These are phyloP conservation scores for Agriopis leucophaearia DNA, from an alignment of 2,888 invertebrate species.

Conservation along the genomic window DNA sequence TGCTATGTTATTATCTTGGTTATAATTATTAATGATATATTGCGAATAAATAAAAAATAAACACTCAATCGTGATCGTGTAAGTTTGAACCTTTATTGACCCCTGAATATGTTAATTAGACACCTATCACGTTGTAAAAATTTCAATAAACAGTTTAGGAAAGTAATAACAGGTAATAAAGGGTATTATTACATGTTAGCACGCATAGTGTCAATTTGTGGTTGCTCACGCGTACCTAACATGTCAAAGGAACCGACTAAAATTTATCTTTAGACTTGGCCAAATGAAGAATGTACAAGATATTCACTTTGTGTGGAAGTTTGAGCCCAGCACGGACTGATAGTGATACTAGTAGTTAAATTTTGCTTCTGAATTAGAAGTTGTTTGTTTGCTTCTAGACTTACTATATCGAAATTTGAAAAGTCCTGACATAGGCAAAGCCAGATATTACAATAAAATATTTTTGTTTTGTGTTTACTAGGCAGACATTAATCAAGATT, in stretches of 20 bases:
- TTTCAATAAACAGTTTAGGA: conserved; percentile 23
- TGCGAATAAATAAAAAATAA: background rate
- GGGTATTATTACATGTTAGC: conserved; percentile 19
- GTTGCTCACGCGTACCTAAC: conserved; percentile 24
- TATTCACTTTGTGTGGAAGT: too few relatives aligned
- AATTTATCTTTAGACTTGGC: background rate
- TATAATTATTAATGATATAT: background rate
- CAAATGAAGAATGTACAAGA: background rate
- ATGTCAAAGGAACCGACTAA: conserved; percentile 10
- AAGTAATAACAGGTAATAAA: conserved; percentile 31
- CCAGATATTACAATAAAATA: too few relatives aligned
- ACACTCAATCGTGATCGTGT: background rate
- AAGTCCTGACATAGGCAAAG: too few relatives aligned
- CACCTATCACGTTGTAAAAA: conserved; percentile 17
- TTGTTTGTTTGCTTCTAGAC: too few relatives aligned
- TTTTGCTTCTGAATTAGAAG: too few relatives aligned
- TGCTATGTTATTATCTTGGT: background rate
- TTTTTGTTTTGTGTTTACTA: too few relatives aligned
- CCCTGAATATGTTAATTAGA: conserved; percentile 6
- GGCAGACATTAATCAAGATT: too few relatives aligned
- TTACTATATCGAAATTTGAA: too few relatives aligned
- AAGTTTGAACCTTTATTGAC: conserved; percentile 13
- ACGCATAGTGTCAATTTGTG: conserved; percentile 23
- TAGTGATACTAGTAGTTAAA: too few relatives aligned
- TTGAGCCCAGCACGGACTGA: too few relatives aligned